phyloP scores from a whole-genome alignment of 2,888 invertebrate genomes.

The Pemphredon lugubris region DNA sequence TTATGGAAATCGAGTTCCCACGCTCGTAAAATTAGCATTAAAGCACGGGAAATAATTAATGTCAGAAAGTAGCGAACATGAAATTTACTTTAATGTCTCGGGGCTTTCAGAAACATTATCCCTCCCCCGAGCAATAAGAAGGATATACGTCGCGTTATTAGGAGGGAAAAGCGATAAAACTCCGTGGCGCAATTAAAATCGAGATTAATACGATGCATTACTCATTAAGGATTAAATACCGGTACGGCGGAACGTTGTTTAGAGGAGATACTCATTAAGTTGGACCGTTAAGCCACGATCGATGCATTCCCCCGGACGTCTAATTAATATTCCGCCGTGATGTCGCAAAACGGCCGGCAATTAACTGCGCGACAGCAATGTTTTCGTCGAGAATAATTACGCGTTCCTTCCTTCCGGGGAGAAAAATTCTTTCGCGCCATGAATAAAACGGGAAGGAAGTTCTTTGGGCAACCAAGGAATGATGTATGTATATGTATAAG shows the following conservation, averaged over 20 bases:
- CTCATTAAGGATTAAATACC: background rate
- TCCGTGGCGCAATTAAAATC: conserved; percentile 8
- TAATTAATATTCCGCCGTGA: conserved; percentile 30
- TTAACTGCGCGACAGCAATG: conserved; percentile 2
- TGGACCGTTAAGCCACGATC: background rate
- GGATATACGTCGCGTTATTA: conserved; percentile 2
- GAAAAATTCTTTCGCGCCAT: background rate
- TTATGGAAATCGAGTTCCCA: too few species aligned
- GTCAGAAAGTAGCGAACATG: background rate
- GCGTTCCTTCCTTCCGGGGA: background rate
- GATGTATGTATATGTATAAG: too few species aligned
- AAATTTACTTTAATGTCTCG: background rate
- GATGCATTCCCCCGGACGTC: conserved; percentile 9
- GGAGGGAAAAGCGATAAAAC: background rate
- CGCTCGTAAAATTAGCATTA: background rate
- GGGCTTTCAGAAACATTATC: conserved; percentile 7
- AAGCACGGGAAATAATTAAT: background rate
- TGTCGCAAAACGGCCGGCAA: background rate
- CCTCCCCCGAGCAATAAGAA: background rate
- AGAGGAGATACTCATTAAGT: conserved; percentile 9
- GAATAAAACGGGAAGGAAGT: conserved; percentile 6
- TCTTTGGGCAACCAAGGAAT: background rate
- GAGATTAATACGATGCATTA: conserved; percentile 13
- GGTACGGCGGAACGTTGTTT: background rate
- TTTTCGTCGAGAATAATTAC: conserved; percentile 23